These are phyloP conservation scores for Pardosa pseudoannulata DNA, from an alignment of 2,888 invertebrate genomes.

Conservation along the genomic window DNA sequence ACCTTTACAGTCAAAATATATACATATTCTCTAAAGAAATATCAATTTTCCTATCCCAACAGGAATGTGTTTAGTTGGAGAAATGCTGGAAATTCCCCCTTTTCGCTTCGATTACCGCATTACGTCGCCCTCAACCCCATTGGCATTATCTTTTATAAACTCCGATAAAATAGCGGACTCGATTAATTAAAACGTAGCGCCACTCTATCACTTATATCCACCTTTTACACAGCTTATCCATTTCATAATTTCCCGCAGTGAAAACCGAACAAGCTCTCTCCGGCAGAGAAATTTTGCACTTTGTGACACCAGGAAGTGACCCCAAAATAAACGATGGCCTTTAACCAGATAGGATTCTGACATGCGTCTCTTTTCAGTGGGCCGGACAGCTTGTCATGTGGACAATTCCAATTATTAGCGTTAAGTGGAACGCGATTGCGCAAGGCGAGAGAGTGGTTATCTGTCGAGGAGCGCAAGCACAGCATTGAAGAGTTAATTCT, in stretches of 20 bases:
- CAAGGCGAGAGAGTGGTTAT: not conserved
- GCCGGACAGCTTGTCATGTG: constrained; percentile 9
- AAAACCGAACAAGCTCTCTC: not conserved
- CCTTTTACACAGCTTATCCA: not conserved
- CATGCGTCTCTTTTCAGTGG: not conserved
- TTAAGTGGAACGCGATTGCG: constrained; percentile 6
- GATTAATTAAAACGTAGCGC: not conserved
- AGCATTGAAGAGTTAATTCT: constrained; percentile 7
- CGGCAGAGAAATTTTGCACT: not conserved
- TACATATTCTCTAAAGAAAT: too few relatives aligned
- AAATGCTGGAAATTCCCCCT: too few relatives aligned
- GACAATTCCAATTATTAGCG: constrained; percentile 17
- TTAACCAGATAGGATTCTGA: not conserved
- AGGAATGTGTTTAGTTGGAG: too few relatives aligned
- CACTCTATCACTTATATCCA: not conserved
- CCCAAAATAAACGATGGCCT: not conserved
- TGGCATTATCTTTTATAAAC: too few relatives aligned
- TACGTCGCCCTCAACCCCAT: too few relatives aligned
- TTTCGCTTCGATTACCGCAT: too few relatives aligned
- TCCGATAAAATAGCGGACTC: too few relatives aligned
- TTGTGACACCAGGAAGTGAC: constrained; percentile 10
- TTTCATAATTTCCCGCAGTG: not conserved
- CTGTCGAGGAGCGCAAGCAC: too few relatives aligned
- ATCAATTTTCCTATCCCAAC: too few relatives aligned
- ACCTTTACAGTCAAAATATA: too few relatives aligned